Percentiles rank a stretch among this genome's conserved stretches.
These are phyloP conservation scores for Spongilla lacustris DNA, from an alignment of 37 sponge, comb jelly and placozoan genomes.

Conservation along the genomic window DNA sequence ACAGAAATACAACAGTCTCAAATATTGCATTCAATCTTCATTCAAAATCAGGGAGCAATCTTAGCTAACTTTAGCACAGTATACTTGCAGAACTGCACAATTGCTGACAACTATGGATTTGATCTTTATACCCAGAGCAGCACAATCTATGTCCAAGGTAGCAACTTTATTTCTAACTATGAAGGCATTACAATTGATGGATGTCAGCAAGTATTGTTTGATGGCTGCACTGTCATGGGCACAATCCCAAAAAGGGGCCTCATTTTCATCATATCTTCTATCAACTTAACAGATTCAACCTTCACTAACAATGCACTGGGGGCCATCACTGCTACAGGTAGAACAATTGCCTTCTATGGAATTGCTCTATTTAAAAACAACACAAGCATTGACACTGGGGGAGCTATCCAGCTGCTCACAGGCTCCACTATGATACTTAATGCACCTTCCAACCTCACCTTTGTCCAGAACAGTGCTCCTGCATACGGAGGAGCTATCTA, in stretches of 20 bases:
- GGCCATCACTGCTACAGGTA: not conserved
- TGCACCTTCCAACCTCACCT: not conserved
- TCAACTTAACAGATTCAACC: not conserved
- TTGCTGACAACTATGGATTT: not conserved
- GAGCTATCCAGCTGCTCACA: not conserved
- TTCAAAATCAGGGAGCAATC: not conserved
- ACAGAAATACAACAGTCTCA: not conserved
- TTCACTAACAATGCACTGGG: not conserved
- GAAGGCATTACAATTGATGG: not conserved
- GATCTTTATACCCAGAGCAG: not conserved
- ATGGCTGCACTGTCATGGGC: not conserved
- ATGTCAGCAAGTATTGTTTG: not conserved
- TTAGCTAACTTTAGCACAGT: not conserved
- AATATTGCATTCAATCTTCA: not conserved
- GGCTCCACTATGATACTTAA: not conserved
- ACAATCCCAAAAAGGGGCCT: not conserved
- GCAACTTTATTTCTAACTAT: not conserved
- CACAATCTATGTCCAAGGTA: not conserved
- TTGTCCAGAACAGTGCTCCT: not conserved
- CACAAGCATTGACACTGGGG: not conserved
- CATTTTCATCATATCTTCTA: not conserved
- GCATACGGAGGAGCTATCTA: conserved; percentile 2
- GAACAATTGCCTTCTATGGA: not conserved
- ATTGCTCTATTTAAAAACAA: not conserved
- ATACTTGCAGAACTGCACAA: not conserved